These are phyloP conservation scores for Clostera curtula DNA, from an alignment of 2,888 invertebrate species.

Conservation along the genomic window DNA sequence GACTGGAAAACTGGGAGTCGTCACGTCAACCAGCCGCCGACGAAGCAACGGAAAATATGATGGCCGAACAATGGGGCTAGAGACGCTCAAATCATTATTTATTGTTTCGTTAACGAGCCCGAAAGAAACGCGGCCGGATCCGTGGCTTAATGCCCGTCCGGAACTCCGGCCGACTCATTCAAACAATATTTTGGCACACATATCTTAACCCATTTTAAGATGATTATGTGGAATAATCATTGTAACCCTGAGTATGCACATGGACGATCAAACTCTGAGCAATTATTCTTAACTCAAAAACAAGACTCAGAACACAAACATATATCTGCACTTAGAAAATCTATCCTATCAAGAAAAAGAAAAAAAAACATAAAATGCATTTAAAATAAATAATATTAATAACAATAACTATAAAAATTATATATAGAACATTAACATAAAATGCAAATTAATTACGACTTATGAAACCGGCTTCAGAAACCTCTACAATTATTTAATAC, in stretches of 20 bases:
- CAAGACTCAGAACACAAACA: too few species aligned
- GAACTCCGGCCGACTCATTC: constrained; percentile 34
- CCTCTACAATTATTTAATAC: too few species aligned
- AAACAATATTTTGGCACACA: constrained; percentile 30
- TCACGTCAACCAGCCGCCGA: constrained; percentile 35
- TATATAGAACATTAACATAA: too few species aligned
- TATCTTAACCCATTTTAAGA: constrained; percentile 21
- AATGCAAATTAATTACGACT: too few species aligned
- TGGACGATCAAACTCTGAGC: too few species aligned
- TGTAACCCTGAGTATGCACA: neutral
- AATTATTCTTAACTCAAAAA: too few species aligned
- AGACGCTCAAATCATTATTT: constrained; percentile 65
- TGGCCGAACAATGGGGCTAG: constrained; percentile 49
- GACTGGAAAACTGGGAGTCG: constrained; percentile 32
- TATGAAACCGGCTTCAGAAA: too few species aligned
- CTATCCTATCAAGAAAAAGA: too few species aligned
- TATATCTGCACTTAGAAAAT: too few species aligned
- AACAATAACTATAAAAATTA: too few species aligned
- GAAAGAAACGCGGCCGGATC: constrained; percentile 47
- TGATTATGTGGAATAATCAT: neutral
- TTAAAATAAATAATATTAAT: too few species aligned
- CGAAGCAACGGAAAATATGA: constrained; percentile 47
- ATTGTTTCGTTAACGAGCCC: constrained; percentile 68
- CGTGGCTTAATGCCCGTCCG: constrained; percentile 35
- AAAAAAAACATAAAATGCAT: too few species aligned